Conservation (phyloP, 2,113 vertebrate species). For the Callithrix jacchus region DNA sequence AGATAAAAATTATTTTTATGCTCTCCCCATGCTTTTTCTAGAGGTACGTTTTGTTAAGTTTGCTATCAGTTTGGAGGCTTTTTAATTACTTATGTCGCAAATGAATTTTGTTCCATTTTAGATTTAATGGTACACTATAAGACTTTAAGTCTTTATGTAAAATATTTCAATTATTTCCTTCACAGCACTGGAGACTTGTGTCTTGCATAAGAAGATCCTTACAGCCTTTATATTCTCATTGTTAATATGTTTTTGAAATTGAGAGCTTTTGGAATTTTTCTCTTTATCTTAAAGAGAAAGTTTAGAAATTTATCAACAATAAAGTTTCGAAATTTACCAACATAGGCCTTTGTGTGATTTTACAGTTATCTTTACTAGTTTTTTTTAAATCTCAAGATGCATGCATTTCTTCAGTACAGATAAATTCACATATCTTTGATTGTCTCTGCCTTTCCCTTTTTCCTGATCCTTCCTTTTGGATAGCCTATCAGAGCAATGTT, state of each 20-base stretch:
- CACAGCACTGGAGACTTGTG: neutral
- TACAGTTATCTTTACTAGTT: neutral
- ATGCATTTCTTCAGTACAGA: neutral
- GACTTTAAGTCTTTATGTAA: neutral
- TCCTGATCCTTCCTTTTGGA: neutral
- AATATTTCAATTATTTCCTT: neutral
- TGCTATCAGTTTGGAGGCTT: neutral
- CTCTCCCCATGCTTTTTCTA: neutral
- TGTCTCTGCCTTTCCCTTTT: neutral
- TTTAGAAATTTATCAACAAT: neutral
- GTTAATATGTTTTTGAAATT: neutral
- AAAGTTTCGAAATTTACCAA: neutral
- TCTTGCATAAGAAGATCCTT: neutral
- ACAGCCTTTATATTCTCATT: neutral
- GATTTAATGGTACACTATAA: neutral
- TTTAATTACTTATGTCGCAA: neutral
- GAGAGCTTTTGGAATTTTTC: neutral
- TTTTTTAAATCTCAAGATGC: neutral
- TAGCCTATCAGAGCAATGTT: neutral
- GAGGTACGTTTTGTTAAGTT: neutral
- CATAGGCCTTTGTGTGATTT: neutral
- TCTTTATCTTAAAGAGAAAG: neutral
- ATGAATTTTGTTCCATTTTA: conserved; percentile 15
- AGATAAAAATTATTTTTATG: neutral
- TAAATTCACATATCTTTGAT: neutral